Evolutionary conservation across 2,113 vertebrate genomes (phyloP), one percentile per base, ranked within the genome.

Genomic region (Cryptotis parvus): DNA sequence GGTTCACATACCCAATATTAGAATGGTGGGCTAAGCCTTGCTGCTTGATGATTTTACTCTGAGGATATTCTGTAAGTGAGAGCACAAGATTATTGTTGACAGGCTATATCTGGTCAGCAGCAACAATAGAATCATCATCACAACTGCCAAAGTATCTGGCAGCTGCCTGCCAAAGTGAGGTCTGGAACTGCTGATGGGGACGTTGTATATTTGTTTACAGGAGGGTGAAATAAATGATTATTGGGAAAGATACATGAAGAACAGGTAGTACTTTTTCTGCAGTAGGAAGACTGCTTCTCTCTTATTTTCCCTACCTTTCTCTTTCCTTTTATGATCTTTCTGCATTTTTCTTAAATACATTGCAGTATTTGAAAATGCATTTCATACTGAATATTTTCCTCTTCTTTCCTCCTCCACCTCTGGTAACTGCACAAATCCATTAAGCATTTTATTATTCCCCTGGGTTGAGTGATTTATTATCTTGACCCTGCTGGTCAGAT

Each of bases 381-480:
- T 27, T 91, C 77, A 35, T 92, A 26, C 49, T 70, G 78, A 78
- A 61, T 68, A 20, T 94, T 94, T 87, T 85, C 65, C 15, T 27
- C 27, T 89, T 8, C 26, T 37, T 33, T 80, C 76, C 90, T 94
- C 85, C 45, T 20, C 1, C 31, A 49, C 45, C 52, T 49, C 9
- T 29, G 14, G 39, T 82, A 76, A 95, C 89, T 94, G 15, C 26
- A 82, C 69, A 94, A 96, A 96, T 92, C 4, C 9, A 75, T 82
- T 91, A 95, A 95, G 49, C 37, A 33, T 95, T 84, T 93, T 88
- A 68, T 83, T 91, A 91, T 58, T 96, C 86, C n/a, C 91, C 93
- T 77, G 84, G 95, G 5, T 33, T 94, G 93, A 93, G 87, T 93
- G 92, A 96, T 95, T 96, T 96, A 91, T 97, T 96, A 52, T 87